phyloP scores from a whole-genome alignment of 2,888 invertebrate species.

The Scaptomyza flava region DNA sequence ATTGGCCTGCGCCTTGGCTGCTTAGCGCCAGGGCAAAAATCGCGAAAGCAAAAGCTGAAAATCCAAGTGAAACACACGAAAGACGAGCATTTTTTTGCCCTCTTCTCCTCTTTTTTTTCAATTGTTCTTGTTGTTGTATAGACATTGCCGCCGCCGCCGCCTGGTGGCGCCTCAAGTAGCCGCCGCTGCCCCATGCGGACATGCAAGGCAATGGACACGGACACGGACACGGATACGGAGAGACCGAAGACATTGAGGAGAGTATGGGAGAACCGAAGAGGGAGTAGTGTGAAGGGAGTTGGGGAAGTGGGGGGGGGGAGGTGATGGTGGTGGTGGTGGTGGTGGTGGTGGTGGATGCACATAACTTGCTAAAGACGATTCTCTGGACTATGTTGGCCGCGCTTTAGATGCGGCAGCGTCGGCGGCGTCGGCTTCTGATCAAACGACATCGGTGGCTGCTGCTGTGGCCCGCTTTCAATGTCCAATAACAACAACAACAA shows the following conservation, averaged over 20 bases:
- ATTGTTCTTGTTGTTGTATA: conserved; percentile 46
- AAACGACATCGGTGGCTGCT: conserved; percentile 59
- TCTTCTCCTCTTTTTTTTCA: background rate
- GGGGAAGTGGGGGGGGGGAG: too few species aligned
- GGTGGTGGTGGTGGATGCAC: conserved; percentile 25
- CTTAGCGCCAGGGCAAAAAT: conserved; percentile 64
- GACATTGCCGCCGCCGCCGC: conserved; percentile 53
- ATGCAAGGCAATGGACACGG: conserved; percentile 48
- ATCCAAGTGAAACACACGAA: conserved; percentile 26
- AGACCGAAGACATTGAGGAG: background rate
- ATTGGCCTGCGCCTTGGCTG: conserved; percentile 62
- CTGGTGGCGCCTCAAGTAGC: conserved; percentile 76
- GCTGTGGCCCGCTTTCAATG: conserved; percentile 59
- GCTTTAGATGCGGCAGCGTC: conserved; percentile 35
- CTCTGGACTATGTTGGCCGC: conserved; percentile 16
- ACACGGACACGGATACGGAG: conserved; percentile 34
- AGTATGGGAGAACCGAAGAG: background rate
- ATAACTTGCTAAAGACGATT: conserved; percentile 48
- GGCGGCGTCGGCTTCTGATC: conserved; percentile 67
- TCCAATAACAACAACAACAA: conserved; percentile 48
- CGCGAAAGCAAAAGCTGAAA: conserved; percentile 54
- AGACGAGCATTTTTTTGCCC: conserved; percentile 45
- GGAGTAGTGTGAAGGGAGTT: conserved; percentile 1
- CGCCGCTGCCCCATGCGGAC: conserved; percentile 58
- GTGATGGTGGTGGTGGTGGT: too few species aligned